A percentile compares a stretch with the other conserved stretches of the same genome.
Conservation (phyloP, 2,888 invertebrate species). For the Drosophila tripunctata region DNA sequence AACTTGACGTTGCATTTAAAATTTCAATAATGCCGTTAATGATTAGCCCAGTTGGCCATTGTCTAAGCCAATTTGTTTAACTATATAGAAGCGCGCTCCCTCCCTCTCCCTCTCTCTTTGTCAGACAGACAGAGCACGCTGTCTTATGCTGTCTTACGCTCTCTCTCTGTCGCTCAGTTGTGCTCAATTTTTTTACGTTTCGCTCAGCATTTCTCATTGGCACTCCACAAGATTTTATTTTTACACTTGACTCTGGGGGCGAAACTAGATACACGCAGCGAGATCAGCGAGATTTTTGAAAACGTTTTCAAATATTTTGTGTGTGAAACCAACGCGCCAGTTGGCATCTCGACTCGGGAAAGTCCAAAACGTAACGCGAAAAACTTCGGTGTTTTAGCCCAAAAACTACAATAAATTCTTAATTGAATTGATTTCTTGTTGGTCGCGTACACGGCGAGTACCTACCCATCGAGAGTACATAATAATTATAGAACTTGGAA, state of each 20-base stretch:
- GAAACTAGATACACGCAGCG: constrained; percentile 74
- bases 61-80: constrained; percentile 47
- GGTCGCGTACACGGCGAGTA: constrained; percentile 29
- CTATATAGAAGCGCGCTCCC: neutral
- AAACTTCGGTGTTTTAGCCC: constrained; percentile 29
- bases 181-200: constrained; percentile 24
- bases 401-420: neutral
- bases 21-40: constrained; percentile 66
- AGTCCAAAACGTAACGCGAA: constrained; percentile 76
- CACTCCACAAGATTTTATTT: constrained; percentile 70
- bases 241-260: constrained; percentile 75
- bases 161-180: constrained; percentile 20
- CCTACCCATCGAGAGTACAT: constrained; percentile 23
- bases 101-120: neutral
- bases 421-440: constrained; percentile 15
- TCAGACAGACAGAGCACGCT: neutral
- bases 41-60: constrained; percentile 58
- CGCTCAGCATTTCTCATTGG: constrained; percentile 31
- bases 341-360: constrained; percentile 83
- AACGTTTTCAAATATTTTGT: constrained; percentile 70
- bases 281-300: constrained; percentile 34
- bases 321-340: constrained; percentile 71
- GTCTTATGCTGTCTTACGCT: constrained; percentile 4
- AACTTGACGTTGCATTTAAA: constrained; percentile 54
- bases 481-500: constrained; percentile 49